phyloP scores from a whole-genome alignment of 2,797 vertebrate species.

The Passerculus sandwichensis region DNA sequence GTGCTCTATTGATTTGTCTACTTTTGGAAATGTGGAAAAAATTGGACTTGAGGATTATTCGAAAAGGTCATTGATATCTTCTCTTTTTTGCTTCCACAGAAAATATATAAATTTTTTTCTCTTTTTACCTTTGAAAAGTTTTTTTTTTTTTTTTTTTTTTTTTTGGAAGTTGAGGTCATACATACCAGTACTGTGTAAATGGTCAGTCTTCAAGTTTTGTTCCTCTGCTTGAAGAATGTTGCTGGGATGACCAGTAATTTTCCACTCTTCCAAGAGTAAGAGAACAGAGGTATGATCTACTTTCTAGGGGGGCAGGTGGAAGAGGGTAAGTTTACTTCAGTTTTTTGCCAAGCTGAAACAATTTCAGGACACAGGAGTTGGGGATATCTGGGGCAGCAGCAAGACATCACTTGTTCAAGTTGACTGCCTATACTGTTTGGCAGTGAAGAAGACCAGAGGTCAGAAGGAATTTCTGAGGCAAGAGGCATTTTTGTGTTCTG shows the following conservation, averaged over 20 bases:
- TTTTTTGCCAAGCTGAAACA: not conserved
- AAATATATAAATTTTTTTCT: fast-evolving
- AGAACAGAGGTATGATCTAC: not conserved
- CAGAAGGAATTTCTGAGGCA: not conserved
- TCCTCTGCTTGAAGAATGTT: not conserved
- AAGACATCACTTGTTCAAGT: not conserved
- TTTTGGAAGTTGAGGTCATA: not conserved
- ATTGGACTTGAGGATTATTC: not conserved
- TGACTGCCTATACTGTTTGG: not conserved
- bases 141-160: not conserved
- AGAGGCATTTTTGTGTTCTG: not conserved
- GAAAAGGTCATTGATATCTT: not conserved
- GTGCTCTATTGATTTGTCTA: not conserved
- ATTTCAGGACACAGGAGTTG: not conserved
- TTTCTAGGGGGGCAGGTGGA: not conserved
- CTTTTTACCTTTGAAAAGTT: not conserved
- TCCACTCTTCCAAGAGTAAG: not conserved
- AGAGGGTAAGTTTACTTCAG: not conserved
- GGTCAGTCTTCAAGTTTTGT: not conserved
- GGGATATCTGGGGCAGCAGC: not conserved
- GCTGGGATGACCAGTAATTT: not conserved
- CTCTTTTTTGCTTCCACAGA: not conserved
- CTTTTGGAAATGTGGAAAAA: not conserved
- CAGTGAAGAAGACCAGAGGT: not conserved
- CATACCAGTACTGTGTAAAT: not conserved